A percentile compares a stretch with the other conserved stretches of the same genome.
phyloP scores from a whole-genome alignment of 2,888 invertebrate genomes.

The Cephus pygmeus region DNA sequence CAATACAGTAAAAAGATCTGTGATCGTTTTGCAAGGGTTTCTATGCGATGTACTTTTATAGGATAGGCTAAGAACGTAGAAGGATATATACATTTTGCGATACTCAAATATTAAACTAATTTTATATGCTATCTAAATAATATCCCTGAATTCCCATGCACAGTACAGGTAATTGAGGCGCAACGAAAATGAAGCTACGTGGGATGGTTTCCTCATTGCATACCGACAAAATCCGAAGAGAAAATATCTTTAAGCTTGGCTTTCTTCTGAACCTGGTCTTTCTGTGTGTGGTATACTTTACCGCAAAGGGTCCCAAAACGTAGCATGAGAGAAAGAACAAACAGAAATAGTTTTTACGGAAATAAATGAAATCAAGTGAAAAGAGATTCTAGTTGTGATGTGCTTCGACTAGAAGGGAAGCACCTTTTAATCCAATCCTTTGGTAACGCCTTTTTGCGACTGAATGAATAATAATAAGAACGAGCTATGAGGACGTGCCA shows the following conservation, averaged over 20 bases:
- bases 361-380: conserved; percentile 16
- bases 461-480: background rate
- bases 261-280: conserved; percentile 82
- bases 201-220: conserved; percentile 47
- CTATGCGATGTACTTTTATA: background rate
- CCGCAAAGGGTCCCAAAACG: conserved; percentile 67
- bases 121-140: background rate
- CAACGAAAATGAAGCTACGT: conserved; percentile 38
- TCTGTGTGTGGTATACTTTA: conserved; percentile 81
- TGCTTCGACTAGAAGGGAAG: background rate
- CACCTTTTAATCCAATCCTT: background rate
- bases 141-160: background rate
- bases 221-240: conserved; percentile 85
- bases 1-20: background rate
- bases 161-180: conserved; percentile 16
- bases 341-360: conserved; percentile 41
- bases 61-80: background rate
- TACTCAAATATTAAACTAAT: background rate
- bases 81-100: background rate
- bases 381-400: background rate
- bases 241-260: conserved; percentile 89
- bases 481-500: background rate
- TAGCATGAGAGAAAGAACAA: conserved; percentile 74
- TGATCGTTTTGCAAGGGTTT: background rate
- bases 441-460: background rate